Base-by-base conservation (phyloP, 23 tunicate genomes). In the Phallusia fumigata region DNA sequence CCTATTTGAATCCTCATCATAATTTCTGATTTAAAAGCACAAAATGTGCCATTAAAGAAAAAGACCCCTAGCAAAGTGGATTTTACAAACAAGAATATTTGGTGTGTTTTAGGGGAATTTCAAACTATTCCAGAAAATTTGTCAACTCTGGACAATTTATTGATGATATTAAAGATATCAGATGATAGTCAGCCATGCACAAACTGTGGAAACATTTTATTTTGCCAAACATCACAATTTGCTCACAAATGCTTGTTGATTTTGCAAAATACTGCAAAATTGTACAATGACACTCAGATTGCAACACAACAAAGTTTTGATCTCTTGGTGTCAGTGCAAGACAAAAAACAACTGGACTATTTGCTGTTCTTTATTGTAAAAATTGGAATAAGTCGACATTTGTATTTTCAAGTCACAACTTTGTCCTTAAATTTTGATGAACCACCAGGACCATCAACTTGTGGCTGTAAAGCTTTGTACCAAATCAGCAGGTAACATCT, bases 311-410 rank as follows among this genome's bases (percentile, higher is more conserved):
- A 58, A 58, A 58, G 16, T 1, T 58, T 58, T 58, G 69, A 58
- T 21, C 69, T 58, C 3, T 58, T 58, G 28, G 26, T 58, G 11
- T 58, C 69, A 3, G 69, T 58, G 28, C 69, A 58, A 24, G 69
- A 58, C 69, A 58, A 24, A 58, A 58, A 58, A 58, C 69, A 58
- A 13, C 28, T 58, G 26, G 69, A 58, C 69, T 58, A 58, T 58
- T 58, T 58, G 28, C 13, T 58, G 69, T 58, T 58, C 28, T 58
- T 58, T 58, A 58, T 58, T 24, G 69, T 58, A 21, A 58, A 58
- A 58, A 13, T 58, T 58, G 69, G 69, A 58, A 58, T 58, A 1
- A 58, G 69, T 58, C 69, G 69, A 58, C 69, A 58, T 24, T 21
- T 58, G 69, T 58, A 21, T 58, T 58, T 58, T 13, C 69, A 58